phyloP scores from a whole-genome alignment of 30 jellyfish, hydroid and myxozoan species.

The Cassiopea andromeda region DNA sequence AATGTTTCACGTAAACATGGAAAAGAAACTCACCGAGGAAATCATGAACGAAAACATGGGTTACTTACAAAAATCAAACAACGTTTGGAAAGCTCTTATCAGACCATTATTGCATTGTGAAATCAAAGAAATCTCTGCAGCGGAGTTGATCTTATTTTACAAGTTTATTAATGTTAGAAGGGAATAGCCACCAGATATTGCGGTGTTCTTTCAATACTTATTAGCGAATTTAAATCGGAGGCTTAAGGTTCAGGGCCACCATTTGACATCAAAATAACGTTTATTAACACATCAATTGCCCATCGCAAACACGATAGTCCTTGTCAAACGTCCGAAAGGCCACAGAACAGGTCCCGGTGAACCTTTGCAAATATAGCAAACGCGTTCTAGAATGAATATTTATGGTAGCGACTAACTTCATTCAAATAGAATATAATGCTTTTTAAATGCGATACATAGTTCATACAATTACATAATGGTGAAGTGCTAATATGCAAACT shows the following conservation, averaged over 20 bases:
- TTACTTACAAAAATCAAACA: too few species aligned
- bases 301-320: constrained; percentile 30
- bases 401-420: constrained; percentile 21
- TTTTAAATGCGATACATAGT: neutral
- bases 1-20: too few species aligned
- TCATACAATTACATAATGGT: neutral
- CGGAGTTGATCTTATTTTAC: too few species aligned
- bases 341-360: constrained; percentile 34
- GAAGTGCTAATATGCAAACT: constrained; percentile 9
- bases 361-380: constrained; percentile 21
- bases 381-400: constrained; percentile 27
- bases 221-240: neutral
- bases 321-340: constrained; percentile 32
- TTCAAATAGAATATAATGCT: constrained; percentile 7
- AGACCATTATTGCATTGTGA: too few species aligned
- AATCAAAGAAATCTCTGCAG: too few species aligned
- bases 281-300: constrained; percentile 6
- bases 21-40: too few species aligned
- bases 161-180: too few species aligned
- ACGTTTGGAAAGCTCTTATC: too few species aligned
- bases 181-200: too few species aligned
- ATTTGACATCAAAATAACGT: neutral
- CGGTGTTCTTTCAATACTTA: too few species aligned
- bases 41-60: too few species aligned
- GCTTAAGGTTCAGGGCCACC: neutral